A percentile compares a stretch with the other conserved stretches of the same genome.
Conservation (phyloP, 2,113 vertebrate genomes). For the Vidua macroura region DNA sequence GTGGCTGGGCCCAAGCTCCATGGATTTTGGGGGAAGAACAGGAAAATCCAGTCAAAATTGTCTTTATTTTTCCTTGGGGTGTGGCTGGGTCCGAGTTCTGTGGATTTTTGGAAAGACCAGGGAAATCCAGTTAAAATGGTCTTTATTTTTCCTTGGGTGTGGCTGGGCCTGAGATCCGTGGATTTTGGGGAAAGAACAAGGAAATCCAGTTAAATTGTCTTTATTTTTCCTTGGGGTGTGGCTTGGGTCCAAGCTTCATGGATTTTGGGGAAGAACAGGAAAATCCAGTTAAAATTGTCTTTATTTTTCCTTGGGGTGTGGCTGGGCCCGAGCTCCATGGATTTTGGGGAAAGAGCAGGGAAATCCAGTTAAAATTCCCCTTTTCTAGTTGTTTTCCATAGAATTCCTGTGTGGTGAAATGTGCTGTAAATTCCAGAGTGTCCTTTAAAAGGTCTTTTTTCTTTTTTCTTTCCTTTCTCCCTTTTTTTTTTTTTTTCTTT, state of each 20-base stretch:
- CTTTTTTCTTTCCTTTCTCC: constrained; percentile 49
- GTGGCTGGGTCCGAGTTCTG: no score
- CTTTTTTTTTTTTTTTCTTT: constrained; percentile 31
- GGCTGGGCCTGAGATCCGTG: no score
- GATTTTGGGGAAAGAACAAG: no score
- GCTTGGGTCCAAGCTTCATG: fast-evolving
- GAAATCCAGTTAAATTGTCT: no score
- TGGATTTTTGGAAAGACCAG: background rate
- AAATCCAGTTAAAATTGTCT: background rate
- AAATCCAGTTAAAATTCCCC: background rate
- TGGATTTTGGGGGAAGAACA: background rate
- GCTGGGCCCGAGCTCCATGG: fast-evolving
- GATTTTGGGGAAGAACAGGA: background rate
- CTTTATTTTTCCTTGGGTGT: background rate
- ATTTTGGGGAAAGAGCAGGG: background rate
- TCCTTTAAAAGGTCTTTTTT: constrained; percentile 71
- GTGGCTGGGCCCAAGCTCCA: background rate
- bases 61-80: background rate
- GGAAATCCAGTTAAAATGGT: background rate
- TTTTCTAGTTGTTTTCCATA: background rate
- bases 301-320: background rate
- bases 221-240: background rate
- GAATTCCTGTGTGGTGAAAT: constrained; percentile 12
- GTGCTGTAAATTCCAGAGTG: constrained; percentile 56
- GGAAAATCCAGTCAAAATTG: background rate